Evolutionary conservation across 1,140 invertebrate genomes (phyloP).

Genomic region (Zophobas atratus): DNA sequence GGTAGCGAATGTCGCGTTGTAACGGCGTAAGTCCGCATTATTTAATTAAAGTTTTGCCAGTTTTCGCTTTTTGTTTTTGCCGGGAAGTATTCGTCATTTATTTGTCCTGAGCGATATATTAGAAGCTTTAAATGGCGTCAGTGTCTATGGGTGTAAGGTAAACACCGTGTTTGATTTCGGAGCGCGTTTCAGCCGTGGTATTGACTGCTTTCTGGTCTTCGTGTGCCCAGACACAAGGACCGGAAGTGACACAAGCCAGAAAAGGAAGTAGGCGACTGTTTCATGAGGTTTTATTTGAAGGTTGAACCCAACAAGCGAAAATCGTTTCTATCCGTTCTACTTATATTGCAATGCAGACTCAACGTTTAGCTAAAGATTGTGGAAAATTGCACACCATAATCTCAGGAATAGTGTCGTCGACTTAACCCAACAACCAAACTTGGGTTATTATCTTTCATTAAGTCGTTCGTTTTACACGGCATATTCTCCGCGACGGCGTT

Average conservation of each 20-base stretch:
- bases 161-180: constrained; percentile 47
- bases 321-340: constrained; percentile 59
- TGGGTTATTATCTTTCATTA: constrained; percentile 50
- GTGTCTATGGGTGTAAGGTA: constrained; percentile 38
- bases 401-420: constrained; percentile 51
- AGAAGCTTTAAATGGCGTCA: constrained; percentile 18
- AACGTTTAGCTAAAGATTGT: constrained; percentile 54
- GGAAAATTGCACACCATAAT: constrained; percentile 57
- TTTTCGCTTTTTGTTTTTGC: neutral
- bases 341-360: constrained; percentile 56
- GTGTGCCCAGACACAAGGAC: constrained; percentile 48
- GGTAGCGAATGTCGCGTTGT: constrained; percentile 5
- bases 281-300: constrained; percentile 61
- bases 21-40: constrained; percentile 1
- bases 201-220: constrained; percentile 46
- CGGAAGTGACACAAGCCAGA: constrained; percentile 57
- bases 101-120: constrained; percentile 10
- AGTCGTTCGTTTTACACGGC: constrained; percentile 25
- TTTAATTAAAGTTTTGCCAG: constrained; percentile 13
- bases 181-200: constrained; percentile 42
- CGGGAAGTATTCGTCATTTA: neutral
- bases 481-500: constrained; percentile 4
- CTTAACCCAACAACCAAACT: constrained; percentile 47
- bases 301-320: constrained; percentile 56
- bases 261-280: constrained; percentile 57